Evolutionary conservation across 2,113 vertebrate genomes (phyloP).

Genomic region (Oreochromis spilurus): DNA sequence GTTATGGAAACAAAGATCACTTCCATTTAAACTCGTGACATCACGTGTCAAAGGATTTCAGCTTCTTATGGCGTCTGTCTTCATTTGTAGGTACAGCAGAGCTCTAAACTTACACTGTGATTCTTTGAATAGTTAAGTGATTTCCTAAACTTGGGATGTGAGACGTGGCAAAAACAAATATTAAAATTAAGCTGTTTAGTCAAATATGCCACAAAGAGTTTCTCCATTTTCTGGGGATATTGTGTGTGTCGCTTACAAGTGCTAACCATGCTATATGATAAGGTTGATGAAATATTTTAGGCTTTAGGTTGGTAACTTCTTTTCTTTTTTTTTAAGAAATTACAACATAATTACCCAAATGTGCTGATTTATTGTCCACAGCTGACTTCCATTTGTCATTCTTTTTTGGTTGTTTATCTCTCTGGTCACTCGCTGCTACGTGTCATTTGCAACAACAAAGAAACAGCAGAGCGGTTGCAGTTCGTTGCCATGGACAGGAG

Average conservation of each 20-base stretch:
- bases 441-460: conserved; percentile 11
- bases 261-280: conserved; percentile 2
- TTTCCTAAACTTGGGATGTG: not conserved
- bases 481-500: conserved; percentile 11
- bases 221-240: not conserved
- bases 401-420: not conserved
- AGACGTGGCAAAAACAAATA: not conserved
- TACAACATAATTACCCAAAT: not conserved
- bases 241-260: not conserved
- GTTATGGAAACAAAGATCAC: not conserved
- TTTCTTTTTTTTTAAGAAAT: conserved; percentile 1
- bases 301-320: not conserved
- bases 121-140: not conserved
- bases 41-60: not conserved
- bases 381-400: conserved; percentile 47
- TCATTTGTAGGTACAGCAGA: not conserved
- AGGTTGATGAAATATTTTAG: conserved; percentile 4
- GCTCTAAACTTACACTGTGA: not conserved
- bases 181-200: not conserved
- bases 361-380: conserved; percentile 50
- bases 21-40: not conserved
- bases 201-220: not conserved
- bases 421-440: not conserved
- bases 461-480: not conserved
- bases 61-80: not conserved